A percentile compares a stretch with the other conserved stretches of the same genome.
These are phyloP conservation scores for Phaonia tiefii DNA, from an alignment of 2,888 invertebrate genomes.

Conservation along the genomic window DNA sequence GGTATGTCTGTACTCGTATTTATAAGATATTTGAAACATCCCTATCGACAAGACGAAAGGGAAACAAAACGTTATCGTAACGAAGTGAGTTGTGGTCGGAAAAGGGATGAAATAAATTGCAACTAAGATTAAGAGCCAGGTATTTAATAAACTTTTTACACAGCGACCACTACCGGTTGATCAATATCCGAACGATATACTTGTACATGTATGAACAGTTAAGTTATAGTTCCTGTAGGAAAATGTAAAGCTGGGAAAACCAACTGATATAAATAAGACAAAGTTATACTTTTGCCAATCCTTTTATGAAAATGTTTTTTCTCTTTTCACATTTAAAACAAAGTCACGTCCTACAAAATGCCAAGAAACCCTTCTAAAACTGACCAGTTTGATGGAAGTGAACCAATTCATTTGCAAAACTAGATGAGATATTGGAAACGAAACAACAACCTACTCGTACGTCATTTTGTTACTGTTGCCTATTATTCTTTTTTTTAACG, in stretches of 20 bases:
- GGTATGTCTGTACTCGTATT: too few relatives aligned
- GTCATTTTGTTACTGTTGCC: too few relatives aligned
- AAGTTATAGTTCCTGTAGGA: too few relatives aligned
- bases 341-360: conserved; percentile 57
- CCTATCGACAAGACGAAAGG: neutral
- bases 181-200: conserved; percentile 1
- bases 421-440: too few relatives aligned
- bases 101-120: conserved; percentile 30
- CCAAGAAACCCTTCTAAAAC: too few relatives aligned
- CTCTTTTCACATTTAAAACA: conserved; percentile 38
- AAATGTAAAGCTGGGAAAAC: too few relatives aligned
- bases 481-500: neutral
- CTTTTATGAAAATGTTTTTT: conserved; percentile 28
- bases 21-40: conserved; percentile 2
- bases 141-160: conserved; percentile 31
- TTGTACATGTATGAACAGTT: too few relatives aligned
- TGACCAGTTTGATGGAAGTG: neutral
- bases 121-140: conserved; percentile 27
- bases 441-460: too few relatives aligned
- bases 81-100: neutral
- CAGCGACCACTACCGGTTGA: conserved; percentile 3
- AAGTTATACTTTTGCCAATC: conserved; percentile 22
- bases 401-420: conserved; percentile 33
- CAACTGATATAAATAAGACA: neutral
- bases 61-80: neutral